Evolutionary conservation across 2,113 vertebrate species (phyloP).

Genomic region (Microtus richardsoni): DNA sequence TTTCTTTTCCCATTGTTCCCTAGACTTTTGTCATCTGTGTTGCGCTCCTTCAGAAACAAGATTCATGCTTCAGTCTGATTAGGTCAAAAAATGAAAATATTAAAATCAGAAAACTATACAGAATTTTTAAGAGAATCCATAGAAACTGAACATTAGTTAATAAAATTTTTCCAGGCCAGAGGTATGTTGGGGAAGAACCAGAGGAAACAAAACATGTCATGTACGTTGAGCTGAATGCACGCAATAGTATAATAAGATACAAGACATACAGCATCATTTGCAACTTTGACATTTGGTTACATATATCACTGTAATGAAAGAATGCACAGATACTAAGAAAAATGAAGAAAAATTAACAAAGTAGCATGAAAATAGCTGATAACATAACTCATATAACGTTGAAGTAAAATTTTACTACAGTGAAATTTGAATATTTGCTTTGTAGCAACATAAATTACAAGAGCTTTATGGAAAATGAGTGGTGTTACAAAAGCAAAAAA

Average conservation of each 20-base stretch:
- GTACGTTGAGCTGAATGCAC: background rate
- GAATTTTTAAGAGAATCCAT: background rate
- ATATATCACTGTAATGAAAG: conserved; percentile 27
- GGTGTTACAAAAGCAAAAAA: background rate
- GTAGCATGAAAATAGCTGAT: conserved; percentile 12
- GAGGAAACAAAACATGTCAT: conserved; percentile 11
- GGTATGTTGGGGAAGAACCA: background rate
- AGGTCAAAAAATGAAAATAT: conserved; percentile 55
- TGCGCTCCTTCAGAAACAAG: conserved; percentile 46
- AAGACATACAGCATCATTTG: background rate
- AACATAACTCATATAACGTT: background rate
- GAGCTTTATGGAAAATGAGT: conserved; percentile 42
- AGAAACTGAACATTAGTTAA: conserved; percentile 56
- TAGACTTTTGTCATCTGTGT: conserved; percentile 8
- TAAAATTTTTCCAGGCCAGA: conserved; percentile 52
- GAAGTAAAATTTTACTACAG: conserved; percentile 9
- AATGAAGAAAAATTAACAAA: conserved; percentile 35
- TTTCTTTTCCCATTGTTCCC: conserved; percentile 24
- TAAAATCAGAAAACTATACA: conserved; percentile 52
- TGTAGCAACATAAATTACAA: background rate
- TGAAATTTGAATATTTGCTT: conserved; percentile 38
- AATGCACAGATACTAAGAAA: background rate
- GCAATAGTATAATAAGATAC: background rate
- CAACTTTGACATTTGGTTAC: conserved; percentile 45
- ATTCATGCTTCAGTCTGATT: conserved; percentile 26